A percentile compares a stretch with the other conserved stretches of the same genome.
Conservation (phyloP, 2,113 vertebrate genomes). For the Centropus bengalensis region DNA sequence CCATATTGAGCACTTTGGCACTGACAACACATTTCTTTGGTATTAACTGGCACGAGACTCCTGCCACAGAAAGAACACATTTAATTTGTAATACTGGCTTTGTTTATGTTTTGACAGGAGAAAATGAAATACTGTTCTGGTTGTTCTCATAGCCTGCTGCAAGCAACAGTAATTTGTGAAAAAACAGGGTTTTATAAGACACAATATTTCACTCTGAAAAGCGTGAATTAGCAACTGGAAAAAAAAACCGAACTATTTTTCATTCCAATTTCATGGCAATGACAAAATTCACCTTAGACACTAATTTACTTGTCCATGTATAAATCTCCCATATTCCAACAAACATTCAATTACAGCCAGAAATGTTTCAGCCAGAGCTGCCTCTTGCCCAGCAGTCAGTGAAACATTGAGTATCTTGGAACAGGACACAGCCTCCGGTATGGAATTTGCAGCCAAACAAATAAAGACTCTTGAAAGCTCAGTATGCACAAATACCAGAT, state of each 20-base stretch:
- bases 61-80: constrained; percentile 5
- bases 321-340: constrained; percentile 11
- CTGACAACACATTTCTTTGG: background rate
- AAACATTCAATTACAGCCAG: constrained; percentile 26
- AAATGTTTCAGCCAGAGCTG: constrained; percentile 8
- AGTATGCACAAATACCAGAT: constrained; percentile 26
- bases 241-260: background rate
- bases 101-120: constrained; percentile 27
- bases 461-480: constrained; percentile 28
- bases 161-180: background rate
- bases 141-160: background rate
- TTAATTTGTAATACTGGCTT: constrained; percentile 27
- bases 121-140: background rate
- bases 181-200: background rate
- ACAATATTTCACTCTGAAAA: constrained; percentile 29
- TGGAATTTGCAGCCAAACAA: constrained; percentile 33
- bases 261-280: constrained; percentile 3
- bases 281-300: constrained; percentile 50
- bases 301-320: constrained; percentile 11
- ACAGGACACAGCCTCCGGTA: background rate
- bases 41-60: background rate
- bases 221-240: background rate
- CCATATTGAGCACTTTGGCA: constrained; percentile 10
- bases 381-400: constrained; percentile 5
- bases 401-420: background rate